Base-by-base conservation (phyloP, 2,888 invertebrate genomes). In the Coleophora deauratella region DNA sequence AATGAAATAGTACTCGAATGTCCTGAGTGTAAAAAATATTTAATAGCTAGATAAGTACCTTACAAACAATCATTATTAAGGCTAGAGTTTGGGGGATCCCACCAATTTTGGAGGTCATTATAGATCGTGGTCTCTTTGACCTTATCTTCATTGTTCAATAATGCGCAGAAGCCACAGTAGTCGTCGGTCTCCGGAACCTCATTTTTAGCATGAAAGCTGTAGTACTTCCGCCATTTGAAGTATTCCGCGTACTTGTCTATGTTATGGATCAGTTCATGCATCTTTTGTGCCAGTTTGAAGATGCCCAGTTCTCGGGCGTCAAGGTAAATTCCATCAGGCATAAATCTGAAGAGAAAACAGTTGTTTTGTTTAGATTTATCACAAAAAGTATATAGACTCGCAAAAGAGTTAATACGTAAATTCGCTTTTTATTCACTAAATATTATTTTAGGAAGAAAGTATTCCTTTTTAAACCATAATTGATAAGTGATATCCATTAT, bases 171-270 rank as follows among this genome's bases (percentile, higher is more conserved):
- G 14, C 58, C 56, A 47, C 84, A 84, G 40, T 79, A 75, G 37
- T 79, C 79, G 37, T 82, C 66, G 0, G 76, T 80, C 31, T 77
- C 72, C 8, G 53, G 13, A 14, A 51, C 62, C 2, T 66, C 68
- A 13, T 41, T 43, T 33, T 66, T 68, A 35, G 45, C 54, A 38
- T 77, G 56, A 37, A 67, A 84, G 0, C 61, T 59, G 43, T 84
- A 85, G 47, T 82, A 66, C 15, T 72, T 78, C 39, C 55, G 68
- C 82, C 82, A 84, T 45, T 51, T 66, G 45, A 84, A 84, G 50
- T 67, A 81, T 21, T 74, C 54, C 0, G 62, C 57, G 27, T 82
- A 84, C 27, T 61, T 41, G 1, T 66, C 64, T 1, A 64, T 65
- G 21, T 72, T 47, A 1, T 60, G 52, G 6, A 80, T 76, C 0